Conservation (phyloP, 1,140 invertebrate genomes). For the Temnothorax nylanderi region DNA sequence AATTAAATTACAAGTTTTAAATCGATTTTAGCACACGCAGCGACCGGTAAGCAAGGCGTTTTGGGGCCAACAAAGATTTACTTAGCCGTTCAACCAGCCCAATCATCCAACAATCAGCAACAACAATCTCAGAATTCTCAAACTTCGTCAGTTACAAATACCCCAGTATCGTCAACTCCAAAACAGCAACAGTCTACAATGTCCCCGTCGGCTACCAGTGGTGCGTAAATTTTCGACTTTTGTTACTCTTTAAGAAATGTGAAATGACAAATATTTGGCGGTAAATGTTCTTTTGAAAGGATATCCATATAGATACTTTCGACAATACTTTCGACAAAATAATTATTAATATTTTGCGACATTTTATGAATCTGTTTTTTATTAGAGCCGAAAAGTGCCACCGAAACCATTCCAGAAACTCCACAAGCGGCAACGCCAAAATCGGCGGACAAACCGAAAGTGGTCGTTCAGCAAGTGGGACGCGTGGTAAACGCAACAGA, state of each 20-base stretch:
- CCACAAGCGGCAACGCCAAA: conserved; percentile 57
- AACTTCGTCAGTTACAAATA: conserved; percentile 74
- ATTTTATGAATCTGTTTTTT: background rate
- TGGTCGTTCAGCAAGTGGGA: conserved; percentile 82
- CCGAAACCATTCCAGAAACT: conserved; percentile 70
- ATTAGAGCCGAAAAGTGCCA: conserved; percentile 60
- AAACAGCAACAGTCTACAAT: conserved; percentile 62
- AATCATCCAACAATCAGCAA: conserved; percentile 61
- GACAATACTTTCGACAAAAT: background rate
- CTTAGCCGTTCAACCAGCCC: conserved; percentile 91
- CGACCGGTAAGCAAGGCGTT: conserved; percentile 92
- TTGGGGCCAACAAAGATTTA: conserved; percentile 94
- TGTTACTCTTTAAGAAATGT: background rate
- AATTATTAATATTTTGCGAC: conserved; percentile 2
- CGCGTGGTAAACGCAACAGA: conserved; percentile 67
- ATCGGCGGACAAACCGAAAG: conserved; percentile 81
- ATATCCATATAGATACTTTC: too few relatives aligned
- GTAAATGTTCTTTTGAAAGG: background rate
- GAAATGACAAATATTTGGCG: background rate
- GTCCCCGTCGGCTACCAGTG: conserved; percentile 57
- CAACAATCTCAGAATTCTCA: conserved; percentile 64
- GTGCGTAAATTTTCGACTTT: conserved; percentile 44
- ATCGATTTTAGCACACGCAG: conserved; percentile 89
- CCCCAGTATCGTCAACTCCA: conserved; percentile 47
- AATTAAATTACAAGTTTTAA: conserved; percentile 62